Evolutionary conservation across 1,140 invertebrate species (phyloP), one percentile per base, ranked within the genome.

Genomic region (Orius laevigatus): DNA sequence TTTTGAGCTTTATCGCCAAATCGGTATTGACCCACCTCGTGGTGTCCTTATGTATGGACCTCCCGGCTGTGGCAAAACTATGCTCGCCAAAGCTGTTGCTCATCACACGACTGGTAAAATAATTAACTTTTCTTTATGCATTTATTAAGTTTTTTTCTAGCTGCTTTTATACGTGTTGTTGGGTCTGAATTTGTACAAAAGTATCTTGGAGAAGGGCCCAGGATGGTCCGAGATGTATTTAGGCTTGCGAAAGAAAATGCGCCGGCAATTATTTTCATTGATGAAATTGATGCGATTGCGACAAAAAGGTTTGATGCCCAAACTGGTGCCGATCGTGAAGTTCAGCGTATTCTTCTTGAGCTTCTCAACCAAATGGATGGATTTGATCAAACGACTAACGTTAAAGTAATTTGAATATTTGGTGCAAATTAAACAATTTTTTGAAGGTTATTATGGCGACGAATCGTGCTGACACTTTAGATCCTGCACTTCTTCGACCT

Each of bases 141-240:
- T n/a, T 55, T 40, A 1, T 54, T 48, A 52, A 55, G 48, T 59
- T 53, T 69, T 67, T 50, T 70, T 68, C 48, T 61, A 78, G 93
- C 93, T 63, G 86, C 93, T 5, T 98, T 98, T 61, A 98, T 98
- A 56, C 75, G 94, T 50, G 95, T 99, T 12, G 95, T 99, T 35
- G 96, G 96, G 5, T 98, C 94, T 0, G 95, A 98, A 68, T 98
- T 99, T 68, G 95, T 99, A 0, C 96, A 99, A 66, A 99, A 98
- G 62, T 99, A 98, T 63, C 68, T 99, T 16, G 96, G 96, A 31
- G 96, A 99, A 71, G 93, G 95, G 1, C 94, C 96, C 1, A 77
- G 95, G 55, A 98, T 99, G 95, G 96, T 99, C 3, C 73, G 96
- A 53, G 96, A 99, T 68, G 95, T 99, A 1, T 99, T 99, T 62